Base-by-base conservation (phyloP, 1,140 invertebrate genomes). In the Drosophila pectinifera region DNA sequence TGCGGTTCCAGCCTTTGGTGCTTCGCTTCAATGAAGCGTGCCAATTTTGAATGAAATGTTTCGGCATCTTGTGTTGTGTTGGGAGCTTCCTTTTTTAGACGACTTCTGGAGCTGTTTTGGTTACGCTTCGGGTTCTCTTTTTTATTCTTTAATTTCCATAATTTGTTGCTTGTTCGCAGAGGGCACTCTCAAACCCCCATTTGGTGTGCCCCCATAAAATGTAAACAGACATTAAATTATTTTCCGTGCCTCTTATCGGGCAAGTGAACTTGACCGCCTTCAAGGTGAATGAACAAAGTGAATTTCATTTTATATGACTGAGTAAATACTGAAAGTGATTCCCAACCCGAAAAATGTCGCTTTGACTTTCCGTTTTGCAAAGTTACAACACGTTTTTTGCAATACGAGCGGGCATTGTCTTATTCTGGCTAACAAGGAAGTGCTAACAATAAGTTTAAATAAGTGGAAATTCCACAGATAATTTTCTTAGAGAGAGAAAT, bases 41-140 rank as follows among this genome's bases (percentile, higher is more conserved):
- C 85, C 84, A 89, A 80, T 84, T 90, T 78, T 77, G 68, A 84
- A 80, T 88, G 84, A 89, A 89, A 88, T 77, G 76, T 80, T 88
- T 88, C 80, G 79, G 83, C 68, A 41, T 89, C 76, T 83, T 88
- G 46, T 80, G 57, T 73, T 69, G 46, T 67, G 42, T 64, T n/a
- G n/a, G n/a, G n/a, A n/a, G 61, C 28, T 54, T 22, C 65, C 42
- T 53, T 80, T 70, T 73, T 79, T 36, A 42, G 67, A 2, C 18
- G 31, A 14, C 39, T 20, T 34, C 54, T 38, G 2, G 28, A 43
- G 61, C 36, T 53, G 18, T 46, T 80, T 59, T 51, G 26, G 56
- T 63, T 74, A 63, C 5, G 20, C 11, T 14, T 51, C 55, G 22
- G 20, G 20, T 5, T 34, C 42, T 56, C 14, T 22, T 41, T 68